A percentile compares a stretch with the other conserved stretches of the same genome.
Conservation (phyloP, 2,113 vertebrate species). For the Anarhynchus alexandrinus region DNA sequence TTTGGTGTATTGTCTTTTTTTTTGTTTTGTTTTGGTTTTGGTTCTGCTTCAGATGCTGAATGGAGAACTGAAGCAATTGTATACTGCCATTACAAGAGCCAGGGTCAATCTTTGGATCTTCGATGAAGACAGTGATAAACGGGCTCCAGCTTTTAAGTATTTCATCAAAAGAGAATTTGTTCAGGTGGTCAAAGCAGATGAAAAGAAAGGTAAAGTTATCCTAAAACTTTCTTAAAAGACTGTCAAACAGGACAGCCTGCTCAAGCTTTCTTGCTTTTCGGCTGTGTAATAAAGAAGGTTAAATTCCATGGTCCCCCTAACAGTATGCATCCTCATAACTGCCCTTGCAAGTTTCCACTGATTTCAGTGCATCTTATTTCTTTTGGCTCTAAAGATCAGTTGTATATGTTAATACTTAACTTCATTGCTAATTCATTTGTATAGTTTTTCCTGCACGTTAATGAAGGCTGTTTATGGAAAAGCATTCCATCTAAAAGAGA, state of each 20-base stretch:
- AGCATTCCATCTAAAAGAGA: neutral
- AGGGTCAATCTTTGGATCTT: constrained; percentile 85
- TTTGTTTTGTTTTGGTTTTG: neutral
- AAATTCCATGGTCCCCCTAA: neutral
- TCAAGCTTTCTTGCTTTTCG: neutral
- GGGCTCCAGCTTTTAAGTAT: constrained; percentile 80
- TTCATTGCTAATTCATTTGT: neutral
- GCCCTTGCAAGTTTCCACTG: neutral
- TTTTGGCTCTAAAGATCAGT: neutral
- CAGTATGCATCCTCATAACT: neutral
- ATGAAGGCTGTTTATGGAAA: neutral
- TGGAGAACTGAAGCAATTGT: constrained; percentile 80
- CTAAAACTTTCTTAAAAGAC: neutral
- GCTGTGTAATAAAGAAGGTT: neutral
- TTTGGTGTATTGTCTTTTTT: neutral
- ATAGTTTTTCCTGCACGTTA: neutral
- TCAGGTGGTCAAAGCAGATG: constrained; percentile 76
- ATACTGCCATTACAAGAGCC: constrained; percentile 82
- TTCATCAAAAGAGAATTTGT: constrained; percentile 76
- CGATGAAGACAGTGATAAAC: constrained; percentile 78
- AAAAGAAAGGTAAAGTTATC: constrained; percentile 75
- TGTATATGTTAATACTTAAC: neutral
- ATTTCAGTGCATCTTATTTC: neutral
- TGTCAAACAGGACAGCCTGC: neutral
- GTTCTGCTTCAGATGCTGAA: constrained; percentile 75